Evolutionary conservation across 2,797 vertebrate species (phyloP).

Genomic region (Acrossocheilus wenchowensis): DNA sequence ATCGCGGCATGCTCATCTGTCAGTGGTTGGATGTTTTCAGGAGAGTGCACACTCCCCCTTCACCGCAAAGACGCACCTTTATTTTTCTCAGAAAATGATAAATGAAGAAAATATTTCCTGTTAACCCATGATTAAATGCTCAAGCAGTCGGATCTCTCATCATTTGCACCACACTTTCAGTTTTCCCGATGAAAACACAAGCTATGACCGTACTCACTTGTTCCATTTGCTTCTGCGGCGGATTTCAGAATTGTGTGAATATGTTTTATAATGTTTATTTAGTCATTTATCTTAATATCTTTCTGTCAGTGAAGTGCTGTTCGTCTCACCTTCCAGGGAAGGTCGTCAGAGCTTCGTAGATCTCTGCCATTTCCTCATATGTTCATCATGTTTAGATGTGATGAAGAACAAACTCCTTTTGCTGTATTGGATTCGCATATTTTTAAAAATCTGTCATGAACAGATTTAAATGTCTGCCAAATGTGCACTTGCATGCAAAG

Average conservation of each 20-base stretch:
- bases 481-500: neutral
- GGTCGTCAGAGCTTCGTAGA: slow-evolving; percentile 9
- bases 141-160: slow-evolving; percentile 36
- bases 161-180: neutral
- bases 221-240: slow-evolving; percentile 11
- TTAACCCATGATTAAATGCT: slow-evolving; percentile 43
- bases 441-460: neutral
- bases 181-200: slow-evolving; percentile 25
- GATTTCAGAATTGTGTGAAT: slow-evolving; percentile 15
- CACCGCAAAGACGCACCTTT: slow-evolving; percentile 36
- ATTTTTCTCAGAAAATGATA: slow-evolving; percentile 40
- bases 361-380: slow-evolving; percentile 8
- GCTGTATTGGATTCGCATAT: slow-evolving; percentile 22
- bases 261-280: slow-evolving; percentile 29
- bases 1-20: slow-evolving; percentile 39
- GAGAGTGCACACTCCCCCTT: slow-evolving; percentile 18
- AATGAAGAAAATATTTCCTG: slow-evolving; percentile 47
- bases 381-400: slow-evolving; percentile 26
- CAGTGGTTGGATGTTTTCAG: slow-evolving; percentile 34
- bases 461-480: neutral
- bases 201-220: slow-evolving; percentile 10
- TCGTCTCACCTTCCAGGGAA: slow-evolving; percentile 18
- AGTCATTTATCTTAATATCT: slow-evolving; percentile 42
- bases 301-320: slow-evolving; percentile 29
- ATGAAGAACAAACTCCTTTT: slow-evolving; percentile 40